phyloP scores from a whole-genome alignment of 2,888 invertebrate genomes.

The Nemotelus pantherinus region DNA sequence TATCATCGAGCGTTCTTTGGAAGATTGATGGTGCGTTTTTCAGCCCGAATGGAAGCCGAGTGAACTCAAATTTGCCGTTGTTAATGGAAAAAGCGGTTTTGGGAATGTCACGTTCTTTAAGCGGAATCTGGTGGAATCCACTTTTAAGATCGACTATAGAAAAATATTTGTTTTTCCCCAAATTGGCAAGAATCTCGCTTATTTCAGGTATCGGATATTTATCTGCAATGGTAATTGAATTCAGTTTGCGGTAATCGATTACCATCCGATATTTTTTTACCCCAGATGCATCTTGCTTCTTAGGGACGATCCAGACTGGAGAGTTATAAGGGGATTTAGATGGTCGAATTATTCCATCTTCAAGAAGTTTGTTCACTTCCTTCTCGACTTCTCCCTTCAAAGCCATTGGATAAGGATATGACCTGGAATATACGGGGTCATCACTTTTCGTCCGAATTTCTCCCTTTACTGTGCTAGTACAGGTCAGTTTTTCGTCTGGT shows the following conservation, averaged over 20 bases:
- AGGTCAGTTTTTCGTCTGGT: constrained; percentile 5
- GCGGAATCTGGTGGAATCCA: constrained; percentile 1
- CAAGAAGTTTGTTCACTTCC: not conserved
- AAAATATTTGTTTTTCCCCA: not conserved
- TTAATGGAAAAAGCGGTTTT: constrained; percentile 9
- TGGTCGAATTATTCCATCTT: constrained; percentile 6
- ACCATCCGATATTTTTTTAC: not conserved
- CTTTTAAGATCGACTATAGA: constrained; percentile 1
- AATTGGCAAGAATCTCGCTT: not conserved
- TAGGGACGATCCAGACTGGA: not conserved
- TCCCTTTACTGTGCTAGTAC: not conserved
- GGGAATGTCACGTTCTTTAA: not conserved
- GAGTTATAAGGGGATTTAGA: not conserved
- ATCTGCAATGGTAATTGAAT: not conserved
- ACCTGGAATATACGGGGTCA: constrained; percentile 5
- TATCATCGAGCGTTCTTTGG: not conserved
- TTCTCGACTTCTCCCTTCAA: not conserved
- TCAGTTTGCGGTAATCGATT: too few species aligned
- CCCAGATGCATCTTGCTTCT: not conserved
- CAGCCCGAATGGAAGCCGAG: constrained; percentile 3
- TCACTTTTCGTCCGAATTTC: not conserved
- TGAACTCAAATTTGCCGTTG: not conserved
- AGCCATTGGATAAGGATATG: constrained; percentile 18
- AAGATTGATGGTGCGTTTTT: constrained; percentile 2
- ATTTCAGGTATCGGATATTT: not conserved